Percentiles rank a stretch among this genome's conserved stretches.
phyloP scores from a whole-genome alignment of 2,888 invertebrate species.

The Griposia aprilina region DNA sequence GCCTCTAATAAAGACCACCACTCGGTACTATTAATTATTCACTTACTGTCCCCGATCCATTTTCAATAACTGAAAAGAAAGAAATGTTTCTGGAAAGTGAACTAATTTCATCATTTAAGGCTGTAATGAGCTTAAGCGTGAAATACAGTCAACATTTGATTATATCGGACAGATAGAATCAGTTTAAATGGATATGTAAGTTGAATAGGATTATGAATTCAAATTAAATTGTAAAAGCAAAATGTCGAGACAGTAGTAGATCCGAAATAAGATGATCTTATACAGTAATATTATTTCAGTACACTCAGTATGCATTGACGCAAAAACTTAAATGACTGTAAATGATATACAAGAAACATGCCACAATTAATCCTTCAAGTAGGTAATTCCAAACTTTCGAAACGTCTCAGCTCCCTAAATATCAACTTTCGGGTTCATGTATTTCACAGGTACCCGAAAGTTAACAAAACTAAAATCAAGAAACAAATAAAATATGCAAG shows the following conservation, averaged over 20 bases:
- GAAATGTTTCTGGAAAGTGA: conserved; percentile 41
- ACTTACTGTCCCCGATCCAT: conserved; percentile 49
- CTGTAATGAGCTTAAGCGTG: not conserved
- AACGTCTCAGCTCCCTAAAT: not conserved
- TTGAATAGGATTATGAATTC: not conserved
- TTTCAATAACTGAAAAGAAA: conserved; percentile 43
- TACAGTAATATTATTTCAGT: not conserved
- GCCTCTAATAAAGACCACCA: conserved; percentile 45
- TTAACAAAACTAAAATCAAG: conserved; percentile 43
- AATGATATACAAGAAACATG: conserved; percentile 5
- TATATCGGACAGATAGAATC: not conserved
- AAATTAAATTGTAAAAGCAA: not conserved
- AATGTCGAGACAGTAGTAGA: not conserved
- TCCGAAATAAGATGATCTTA: not conserved
- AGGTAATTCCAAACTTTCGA: not conserved
- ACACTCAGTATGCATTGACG: not conserved
- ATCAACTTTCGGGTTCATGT: not conserved
- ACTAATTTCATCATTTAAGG: conserved; percentile 12
- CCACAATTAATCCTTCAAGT: conserved; percentile 2
- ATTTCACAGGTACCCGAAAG: conserved; percentile 12
- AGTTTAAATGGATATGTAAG: not conserved
- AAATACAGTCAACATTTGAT: not conserved
- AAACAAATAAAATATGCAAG: conserved; percentile 65
- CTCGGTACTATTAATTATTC: conserved; percentile 61
- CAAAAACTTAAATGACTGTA: not conserved